phyloP scores from a whole-genome alignment of 2,797 vertebrate species.

The Intellagama lesueurii region DNA sequence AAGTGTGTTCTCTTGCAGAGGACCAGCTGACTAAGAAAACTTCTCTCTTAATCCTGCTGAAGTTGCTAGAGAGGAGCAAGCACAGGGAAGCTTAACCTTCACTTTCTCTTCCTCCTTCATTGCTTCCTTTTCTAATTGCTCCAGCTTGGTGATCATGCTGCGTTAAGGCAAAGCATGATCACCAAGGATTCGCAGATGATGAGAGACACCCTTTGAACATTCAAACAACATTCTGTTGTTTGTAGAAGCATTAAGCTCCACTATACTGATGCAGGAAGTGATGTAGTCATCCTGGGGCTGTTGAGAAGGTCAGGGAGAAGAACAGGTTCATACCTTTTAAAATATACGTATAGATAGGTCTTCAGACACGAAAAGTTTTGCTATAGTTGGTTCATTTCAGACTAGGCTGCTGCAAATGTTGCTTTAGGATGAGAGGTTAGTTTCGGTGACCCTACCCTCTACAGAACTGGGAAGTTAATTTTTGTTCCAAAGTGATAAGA shows the following conservation, averaged over 20 bases:
- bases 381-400: not conserved
- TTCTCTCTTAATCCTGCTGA: not conserved
- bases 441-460: not conserved
- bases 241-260: not conserved
- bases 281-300: not conserved
- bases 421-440: not conserved
- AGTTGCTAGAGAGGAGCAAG: not conserved
- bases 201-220: not conserved
- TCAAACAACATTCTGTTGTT: not conserved
- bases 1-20: not conserved
- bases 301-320: not conserved
- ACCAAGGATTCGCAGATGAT: not conserved
- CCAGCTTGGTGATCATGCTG: not conserved
- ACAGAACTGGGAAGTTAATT: not conserved
- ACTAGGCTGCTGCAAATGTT: not conserved
- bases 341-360: not conserved
- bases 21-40: no score
- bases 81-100: not conserved
- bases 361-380: not conserved
- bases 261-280: not conserved
- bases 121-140: not conserved
- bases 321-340: not conserved
- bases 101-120: not conserved
- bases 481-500: not conserved
- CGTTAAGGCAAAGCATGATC: not conserved